A percentile compares a stretch with the other conserved stretches of the same genome.
Conservation (phyloP, 2,888 invertebrate species). For the Agelastica alni region DNA sequence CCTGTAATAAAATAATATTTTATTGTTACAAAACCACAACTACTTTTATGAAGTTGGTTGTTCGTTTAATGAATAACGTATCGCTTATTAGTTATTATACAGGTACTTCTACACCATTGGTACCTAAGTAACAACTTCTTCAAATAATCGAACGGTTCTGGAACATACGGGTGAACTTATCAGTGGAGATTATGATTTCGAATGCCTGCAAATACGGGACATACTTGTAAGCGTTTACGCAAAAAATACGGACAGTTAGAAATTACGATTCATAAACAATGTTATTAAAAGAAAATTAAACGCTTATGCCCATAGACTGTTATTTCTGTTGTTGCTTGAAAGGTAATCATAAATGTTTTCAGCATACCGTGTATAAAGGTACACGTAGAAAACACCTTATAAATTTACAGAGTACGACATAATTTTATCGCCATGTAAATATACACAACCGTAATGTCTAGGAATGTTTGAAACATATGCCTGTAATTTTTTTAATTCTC, state of each 20-base stretch:
- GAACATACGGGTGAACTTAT: constrained; percentile 5
- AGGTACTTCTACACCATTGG: constrained; percentile 13
- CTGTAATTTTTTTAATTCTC: no score
- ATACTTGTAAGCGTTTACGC: not conserved
- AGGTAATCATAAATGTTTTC: no score
- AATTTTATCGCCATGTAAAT: no score
- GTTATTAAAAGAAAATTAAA: no score
- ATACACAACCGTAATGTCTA: no score
- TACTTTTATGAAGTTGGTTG: constrained; percentile 23
- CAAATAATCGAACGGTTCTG: constrained; percentile 6
- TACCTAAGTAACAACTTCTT: constrained; percentile 2
- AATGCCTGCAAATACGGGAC: constrained; percentile 5
- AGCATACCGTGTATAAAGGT: no score
- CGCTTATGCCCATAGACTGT: no score
- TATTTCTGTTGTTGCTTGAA: no score
- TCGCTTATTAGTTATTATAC: constrained; percentile 29
- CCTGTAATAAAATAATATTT: constrained; percentile 34
- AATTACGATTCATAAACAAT: constrained; percentile 1
- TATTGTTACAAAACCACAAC: constrained; percentile 30
- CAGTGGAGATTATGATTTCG: not conserved
- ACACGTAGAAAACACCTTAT: no score
- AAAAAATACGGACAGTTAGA: not conserved
- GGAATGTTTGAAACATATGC: no score
- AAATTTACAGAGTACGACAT: no score
- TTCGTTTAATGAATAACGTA: constrained; percentile 33